Evolutionary conservation across 2,113 vertebrate species (phyloP).

Genomic region (Cheilinus undulatus): DNA sequence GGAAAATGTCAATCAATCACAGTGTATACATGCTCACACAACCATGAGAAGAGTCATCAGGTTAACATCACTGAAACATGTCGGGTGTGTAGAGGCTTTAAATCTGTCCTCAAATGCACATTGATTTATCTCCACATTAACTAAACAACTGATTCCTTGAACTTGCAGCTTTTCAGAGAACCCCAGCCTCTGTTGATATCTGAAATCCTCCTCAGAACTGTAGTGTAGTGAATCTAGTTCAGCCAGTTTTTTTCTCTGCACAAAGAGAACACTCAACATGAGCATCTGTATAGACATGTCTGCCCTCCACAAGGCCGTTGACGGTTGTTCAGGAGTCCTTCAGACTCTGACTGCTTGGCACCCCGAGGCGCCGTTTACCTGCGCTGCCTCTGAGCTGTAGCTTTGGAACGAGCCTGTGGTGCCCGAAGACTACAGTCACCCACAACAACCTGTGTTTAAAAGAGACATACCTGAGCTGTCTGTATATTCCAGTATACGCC

Average conservation of each 20-base stretch:
- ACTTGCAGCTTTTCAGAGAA: not conserved
- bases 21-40: not conserved
- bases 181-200: not conserved
- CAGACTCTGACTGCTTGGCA: conserved; percentile 31
- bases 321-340: conserved; percentile 37
- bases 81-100: not conserved
- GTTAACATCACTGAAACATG: not conserved
- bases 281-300: conserved; percentile 75
- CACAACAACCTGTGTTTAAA: conserved; percentile 32
- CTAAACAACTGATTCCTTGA: not conserved
- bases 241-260: conserved; percentile 53
- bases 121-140: not conserved
- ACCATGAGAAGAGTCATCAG: not conserved
- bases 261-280: conserved; percentile 34
- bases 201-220: not conserved
- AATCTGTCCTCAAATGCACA: not conserved
- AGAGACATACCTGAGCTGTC: conserved; percentile 9
- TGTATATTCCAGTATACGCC: not conserved
- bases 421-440: conserved; percentile 38
- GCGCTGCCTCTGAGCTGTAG: conserved; percentile 23
- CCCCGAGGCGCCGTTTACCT: conserved; percentile 61
- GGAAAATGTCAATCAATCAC: conserved; percentile 17
- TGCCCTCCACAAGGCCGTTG: conserved; percentile 55
- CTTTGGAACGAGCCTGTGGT: conserved; percentile 18
- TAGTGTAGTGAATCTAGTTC: conserved; percentile 71